A percentile compares a stretch with the other conserved stretches of the same genome.
Conservation (phyloP, 2,113 vertebrate species). For the Phycodurus eques region DNA sequence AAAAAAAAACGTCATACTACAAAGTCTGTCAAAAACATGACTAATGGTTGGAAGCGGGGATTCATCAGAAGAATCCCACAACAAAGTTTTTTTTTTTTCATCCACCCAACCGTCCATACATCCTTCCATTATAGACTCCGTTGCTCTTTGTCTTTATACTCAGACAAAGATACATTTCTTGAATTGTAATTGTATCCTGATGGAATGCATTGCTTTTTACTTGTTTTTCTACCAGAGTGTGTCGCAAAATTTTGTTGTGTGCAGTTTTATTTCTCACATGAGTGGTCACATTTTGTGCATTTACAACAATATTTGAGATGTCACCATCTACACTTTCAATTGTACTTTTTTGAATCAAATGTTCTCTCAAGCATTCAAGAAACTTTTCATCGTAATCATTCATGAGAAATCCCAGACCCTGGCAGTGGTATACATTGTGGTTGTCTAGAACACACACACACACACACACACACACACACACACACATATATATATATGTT, state of each 20-base stretch:
- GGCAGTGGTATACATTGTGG: no score
- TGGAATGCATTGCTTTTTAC: background rate
- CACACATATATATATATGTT: no score
- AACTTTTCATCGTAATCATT: no score
- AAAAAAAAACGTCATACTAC: background rate
- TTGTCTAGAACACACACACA: no score
- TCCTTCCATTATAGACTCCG: no score
- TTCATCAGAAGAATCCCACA: constrained; percentile 1
- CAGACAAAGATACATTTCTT: background rate
- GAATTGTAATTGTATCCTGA: background rate
- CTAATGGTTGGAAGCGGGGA: background rate
- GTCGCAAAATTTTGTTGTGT: background rate
- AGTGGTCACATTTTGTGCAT: background rate
- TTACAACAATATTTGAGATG: no score
- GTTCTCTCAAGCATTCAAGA: no score
- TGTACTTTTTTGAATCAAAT: no score
- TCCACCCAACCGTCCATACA: background rate
- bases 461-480: no score
- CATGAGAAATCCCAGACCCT: no score
- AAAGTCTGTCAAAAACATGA: constrained; percentile 7
- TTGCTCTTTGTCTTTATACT: background rate
- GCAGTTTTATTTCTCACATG: background rate
- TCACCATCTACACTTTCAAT: no score
- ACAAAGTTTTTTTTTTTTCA: background rate
- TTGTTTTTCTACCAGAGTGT: background rate